Conservation (phyloP, 2,888 invertebrate genomes). For the Mythimna pallens region DNA sequence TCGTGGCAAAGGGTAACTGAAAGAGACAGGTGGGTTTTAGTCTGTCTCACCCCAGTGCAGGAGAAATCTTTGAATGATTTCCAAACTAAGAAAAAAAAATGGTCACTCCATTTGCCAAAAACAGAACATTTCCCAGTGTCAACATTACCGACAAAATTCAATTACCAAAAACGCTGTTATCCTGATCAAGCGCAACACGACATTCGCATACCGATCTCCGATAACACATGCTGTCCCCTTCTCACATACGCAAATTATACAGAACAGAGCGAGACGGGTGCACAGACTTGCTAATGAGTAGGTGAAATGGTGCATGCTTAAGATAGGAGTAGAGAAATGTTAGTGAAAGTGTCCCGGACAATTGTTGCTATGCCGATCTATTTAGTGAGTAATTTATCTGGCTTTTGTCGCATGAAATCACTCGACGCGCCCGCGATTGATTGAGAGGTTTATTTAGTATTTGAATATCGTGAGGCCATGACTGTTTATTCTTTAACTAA, state of each 20-base stretch:
- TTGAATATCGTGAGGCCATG: constrained; percentile 31
- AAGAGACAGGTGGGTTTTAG: no score
- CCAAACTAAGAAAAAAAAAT: not conserved
- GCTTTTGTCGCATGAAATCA: constrained; percentile 51
- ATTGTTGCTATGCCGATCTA: constrained; percentile 53
- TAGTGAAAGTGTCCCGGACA: constrained; percentile 75
- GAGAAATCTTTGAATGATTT: no score
- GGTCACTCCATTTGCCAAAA: constrained; percentile 4
- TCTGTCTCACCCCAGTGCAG: no score
- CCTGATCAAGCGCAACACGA: constrained; percentile 71
- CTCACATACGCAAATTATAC: constrained; percentile 70
- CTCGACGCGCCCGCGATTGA: constrained; percentile 42
- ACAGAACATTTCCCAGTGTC: constrained; percentile 14
- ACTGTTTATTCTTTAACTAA: constrained; percentile 28
- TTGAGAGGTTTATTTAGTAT: constrained; percentile 33
- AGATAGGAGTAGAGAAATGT: constrained; percentile 72
- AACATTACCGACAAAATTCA: constrained; percentile 41
- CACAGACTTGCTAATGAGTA: constrained; percentile 79
- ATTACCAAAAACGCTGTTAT: constrained; percentile 58
- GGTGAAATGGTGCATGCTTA: constrained; percentile 77
- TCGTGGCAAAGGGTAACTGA: no score
- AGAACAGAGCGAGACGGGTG: constrained; percentile 70
- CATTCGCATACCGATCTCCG: constrained; percentile 75
- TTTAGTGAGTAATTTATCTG: constrained; percentile 52
- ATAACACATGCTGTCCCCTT: constrained; percentile 73